These are phyloP conservation scores for Drosophila gunungcola DNA, from an alignment of 1,140 invertebrate species.

Conservation along the genomic window DNA sequence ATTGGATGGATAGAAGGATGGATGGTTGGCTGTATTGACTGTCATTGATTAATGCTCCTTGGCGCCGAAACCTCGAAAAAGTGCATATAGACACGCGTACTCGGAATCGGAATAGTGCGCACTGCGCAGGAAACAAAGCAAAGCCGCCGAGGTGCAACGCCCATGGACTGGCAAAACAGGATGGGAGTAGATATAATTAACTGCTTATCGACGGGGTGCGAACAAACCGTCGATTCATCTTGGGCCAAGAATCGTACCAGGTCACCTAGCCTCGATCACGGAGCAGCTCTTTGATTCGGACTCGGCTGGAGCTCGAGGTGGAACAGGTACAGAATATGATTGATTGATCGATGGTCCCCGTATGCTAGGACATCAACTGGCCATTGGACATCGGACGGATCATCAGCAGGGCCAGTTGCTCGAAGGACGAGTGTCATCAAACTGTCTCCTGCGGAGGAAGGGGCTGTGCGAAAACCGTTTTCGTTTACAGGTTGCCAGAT, in stretches of 20 bases:
- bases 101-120: constrained; percentile 46
- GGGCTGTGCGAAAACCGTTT: constrained; percentile 36
- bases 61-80: constrained; percentile 70
- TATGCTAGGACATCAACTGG: constrained; percentile 30
- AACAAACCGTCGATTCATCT: constrained; percentile 75
- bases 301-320: constrained; percentile 10
- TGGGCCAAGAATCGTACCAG: constrained; percentile 64
- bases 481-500: constrained; percentile 58
- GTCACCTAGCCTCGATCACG: constrained; percentile 35
- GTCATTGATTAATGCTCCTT: constrained; percentile 79
- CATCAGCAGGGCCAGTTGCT: constrained; percentile 6
- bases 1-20: constrained; percentile 21
- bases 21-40: constrained; percentile 40
- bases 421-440: constrained; percentile 47
- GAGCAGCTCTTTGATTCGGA: constrained; percentile 1
- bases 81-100: constrained; percentile 78
- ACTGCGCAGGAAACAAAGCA: constrained; percentile 45
- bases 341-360: constrained; percentile 66
- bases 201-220: constrained; percentile 81
- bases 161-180: constrained; percentile 45
- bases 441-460: constrained; percentile 13
- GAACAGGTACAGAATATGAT: constrained; percentile 1
- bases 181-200: constrained; percentile 82
- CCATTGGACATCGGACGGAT: neutral
- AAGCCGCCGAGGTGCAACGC: constrained; percentile 53